Evolutionary conservation across 2,113 vertebrate genomes (phyloP).

Genomic region (Alligator mississippiensis): DNA sequence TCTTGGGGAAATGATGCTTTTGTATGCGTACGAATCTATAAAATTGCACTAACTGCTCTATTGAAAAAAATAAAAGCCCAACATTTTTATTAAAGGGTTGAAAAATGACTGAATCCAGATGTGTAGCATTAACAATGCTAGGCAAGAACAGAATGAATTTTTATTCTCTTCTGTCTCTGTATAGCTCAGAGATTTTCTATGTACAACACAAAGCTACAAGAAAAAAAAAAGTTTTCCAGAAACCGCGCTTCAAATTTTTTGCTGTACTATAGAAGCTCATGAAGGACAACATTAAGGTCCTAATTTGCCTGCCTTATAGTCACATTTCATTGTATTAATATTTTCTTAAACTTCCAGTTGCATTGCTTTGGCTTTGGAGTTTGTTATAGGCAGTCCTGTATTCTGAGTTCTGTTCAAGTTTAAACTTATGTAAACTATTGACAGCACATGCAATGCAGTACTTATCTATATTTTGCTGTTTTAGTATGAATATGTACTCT

Average conservation of each 20-base stretch:
- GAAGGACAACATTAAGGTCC: constrained; percentile 55
- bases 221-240: constrained; percentile 55
- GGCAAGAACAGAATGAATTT: constrained; percentile 32
- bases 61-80: constrained; percentile 40
- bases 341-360: constrained; percentile 70
- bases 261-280: constrained; percentile 73
- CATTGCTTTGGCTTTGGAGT: constrained; percentile 78
- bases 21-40: neutral
- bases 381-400: constrained; percentile 75
- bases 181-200: constrained; percentile 49
- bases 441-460: constrained; percentile 75
- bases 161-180: constrained; percentile 52
- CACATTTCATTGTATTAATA: constrained; percentile 68
- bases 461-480: constrained; percentile 74
- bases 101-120: constrained; percentile 21
- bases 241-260: constrained; percentile 34
- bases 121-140: constrained; percentile 32
- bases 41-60: constrained; percentile 63
- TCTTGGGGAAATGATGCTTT: constrained; percentile 51
- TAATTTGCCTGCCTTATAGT: constrained; percentile 68
- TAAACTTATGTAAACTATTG: constrained; percentile 71
- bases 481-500: constrained; percentile 76
- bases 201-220: constrained; percentile 54
- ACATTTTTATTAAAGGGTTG: constrained; percentile 33
- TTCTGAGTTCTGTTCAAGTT: constrained; percentile 73